phyloP scores from a whole-genome alignment of 2,113 vertebrate genomes.

The Rhipidura dahli region DNA sequence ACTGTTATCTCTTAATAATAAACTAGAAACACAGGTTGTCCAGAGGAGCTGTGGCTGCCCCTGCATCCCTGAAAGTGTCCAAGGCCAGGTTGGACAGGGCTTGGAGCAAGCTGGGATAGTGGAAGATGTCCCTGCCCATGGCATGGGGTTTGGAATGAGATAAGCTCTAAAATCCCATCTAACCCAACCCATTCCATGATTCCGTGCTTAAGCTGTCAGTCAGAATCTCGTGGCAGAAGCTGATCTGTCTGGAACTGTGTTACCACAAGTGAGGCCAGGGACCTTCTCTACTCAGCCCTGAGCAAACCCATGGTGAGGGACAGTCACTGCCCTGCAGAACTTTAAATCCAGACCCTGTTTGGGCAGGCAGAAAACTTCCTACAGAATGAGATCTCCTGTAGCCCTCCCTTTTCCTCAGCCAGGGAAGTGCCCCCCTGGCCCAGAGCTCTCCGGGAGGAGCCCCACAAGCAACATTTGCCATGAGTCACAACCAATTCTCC shows the following conservation, averaged over 20 bases:
- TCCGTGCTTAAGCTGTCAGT: neutral
- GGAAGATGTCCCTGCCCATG: neutral
- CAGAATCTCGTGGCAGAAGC: neutral
- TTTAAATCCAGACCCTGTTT: neutral
- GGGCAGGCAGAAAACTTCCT: neutral
- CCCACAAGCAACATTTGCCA: neutral
- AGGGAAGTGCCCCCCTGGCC: neutral
- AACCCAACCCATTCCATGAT: neutral
- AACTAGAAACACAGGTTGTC: neutral
- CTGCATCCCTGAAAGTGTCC: neutral
- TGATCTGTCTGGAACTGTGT: neutral
- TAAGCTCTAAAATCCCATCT: neutral
- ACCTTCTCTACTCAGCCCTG: neutral
- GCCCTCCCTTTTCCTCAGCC: neutral
- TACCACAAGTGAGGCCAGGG: fast-evolving
- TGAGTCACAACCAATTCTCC: neutral
- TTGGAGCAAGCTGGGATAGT: fast-evolving
- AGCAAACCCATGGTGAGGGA: fast-evolving
- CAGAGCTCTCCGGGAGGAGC: neutral
- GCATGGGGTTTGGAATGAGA: neutral
- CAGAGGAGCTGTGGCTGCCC: neutral
- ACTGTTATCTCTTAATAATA: neutral
- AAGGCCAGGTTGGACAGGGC: fast-evolving
- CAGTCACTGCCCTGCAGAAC: neutral
- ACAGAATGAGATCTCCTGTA: neutral